Evolutionary conservation across 2,113 vertebrate genomes (phyloP).

Genomic region (Rutilus rutilus): DNA sequence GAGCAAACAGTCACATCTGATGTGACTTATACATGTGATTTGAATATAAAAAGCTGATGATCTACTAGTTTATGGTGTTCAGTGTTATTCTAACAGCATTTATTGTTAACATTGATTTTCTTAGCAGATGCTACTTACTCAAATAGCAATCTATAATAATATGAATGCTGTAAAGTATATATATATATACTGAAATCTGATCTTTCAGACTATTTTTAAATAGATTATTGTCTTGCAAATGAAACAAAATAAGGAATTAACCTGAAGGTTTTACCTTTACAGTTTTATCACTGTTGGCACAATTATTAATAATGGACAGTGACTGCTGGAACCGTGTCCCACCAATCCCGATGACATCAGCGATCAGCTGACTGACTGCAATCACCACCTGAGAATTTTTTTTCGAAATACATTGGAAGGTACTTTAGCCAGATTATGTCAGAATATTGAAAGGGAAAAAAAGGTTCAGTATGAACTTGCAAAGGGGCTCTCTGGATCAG

Average conservation of each 20-base stretch:
- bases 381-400: constrained; percentile 86
- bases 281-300: constrained; percentile 92
- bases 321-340: constrained; percentile 97
- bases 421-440: not conserved
- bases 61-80: not conserved
- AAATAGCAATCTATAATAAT: not conserved
- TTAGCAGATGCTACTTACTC: not conserved
- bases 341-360: constrained; percentile 96
- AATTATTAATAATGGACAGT: constrained; percentile 97
- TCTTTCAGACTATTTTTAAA: not conserved
- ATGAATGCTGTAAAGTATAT: not conserved
- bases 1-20: not conserved
- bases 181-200: not conserved
- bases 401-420: not conserved
- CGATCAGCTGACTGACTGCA: constrained; percentile 97
- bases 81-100: not conserved
- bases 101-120: not conserved
- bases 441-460: not conserved
- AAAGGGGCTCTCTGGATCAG: not conserved
- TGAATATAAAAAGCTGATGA: not conserved
- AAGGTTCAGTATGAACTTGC: not conserved
- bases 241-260: no score
- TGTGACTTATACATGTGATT: not conserved
- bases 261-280: constrained; percentile 82
- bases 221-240: not conserved